Evolutionary conservation across 2,797 vertebrate genomes (phyloP).

Genomic region (Toxotes lorentzi): DNA sequence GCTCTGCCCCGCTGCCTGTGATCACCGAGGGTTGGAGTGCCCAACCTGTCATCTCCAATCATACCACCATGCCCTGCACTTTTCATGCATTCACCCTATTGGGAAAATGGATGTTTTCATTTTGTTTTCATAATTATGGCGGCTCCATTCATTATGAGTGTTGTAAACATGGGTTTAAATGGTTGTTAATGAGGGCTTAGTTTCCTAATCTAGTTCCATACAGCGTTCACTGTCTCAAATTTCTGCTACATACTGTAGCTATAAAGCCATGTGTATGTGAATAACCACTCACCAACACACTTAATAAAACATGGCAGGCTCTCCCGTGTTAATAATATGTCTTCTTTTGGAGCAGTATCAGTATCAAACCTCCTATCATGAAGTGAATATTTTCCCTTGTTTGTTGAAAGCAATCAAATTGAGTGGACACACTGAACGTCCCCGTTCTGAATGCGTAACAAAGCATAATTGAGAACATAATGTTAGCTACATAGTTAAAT

Average conservation of each 20-base stretch:
- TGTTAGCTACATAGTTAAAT: conserved; percentile 54
- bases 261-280: conserved; percentile 8
- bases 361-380: conserved; percentile 19
- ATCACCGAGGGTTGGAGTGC: conserved; percentile 45
- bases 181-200: conserved; percentile 38
- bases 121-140: conserved; percentile 40
- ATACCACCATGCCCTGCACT: conserved; percentile 21
- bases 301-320: conserved; percentile 5
- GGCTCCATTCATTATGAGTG: conserved; percentile 25
- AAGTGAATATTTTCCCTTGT: conserved; percentile 34
- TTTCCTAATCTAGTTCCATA: conserved; percentile 21
- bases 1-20: conserved; percentile 33
- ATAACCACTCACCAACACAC: neutral
- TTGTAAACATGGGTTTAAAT: conserved; percentile 52
- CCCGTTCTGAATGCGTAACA: conserved; percentile 39
- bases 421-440: conserved; percentile 33
- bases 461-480: conserved; percentile 54
- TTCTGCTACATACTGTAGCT: neutral
- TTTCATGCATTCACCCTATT: conserved; percentile 47
- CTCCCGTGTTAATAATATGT: conserved; percentile 13
- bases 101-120: conserved; percentile 21
- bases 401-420: conserved; percentile 50
- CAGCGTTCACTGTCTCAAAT: conserved; percentile 17
- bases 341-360: conserved; percentile 15
- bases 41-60: conserved; percentile 62